phyloP scores from a whole-genome alignment of 2,888 invertebrate genomes.

The Mimumesa dahlbomi region DNA sequence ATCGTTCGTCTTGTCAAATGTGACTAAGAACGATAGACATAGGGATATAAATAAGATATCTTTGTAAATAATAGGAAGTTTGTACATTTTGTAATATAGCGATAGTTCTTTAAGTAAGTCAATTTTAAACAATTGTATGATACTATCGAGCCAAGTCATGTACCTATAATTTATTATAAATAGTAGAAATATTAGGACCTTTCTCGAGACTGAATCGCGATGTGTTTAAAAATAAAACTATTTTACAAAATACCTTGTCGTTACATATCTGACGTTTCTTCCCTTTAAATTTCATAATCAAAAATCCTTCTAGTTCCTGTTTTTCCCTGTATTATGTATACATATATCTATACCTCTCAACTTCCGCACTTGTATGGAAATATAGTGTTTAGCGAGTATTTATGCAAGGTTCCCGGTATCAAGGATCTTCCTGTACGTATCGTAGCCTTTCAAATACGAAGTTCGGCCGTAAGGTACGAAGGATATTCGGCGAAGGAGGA shows the following conservation, averaged over 20 bases:
- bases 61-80: slow-evolving; percentile 50
- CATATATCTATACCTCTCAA: neutral
- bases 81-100: slow-evolving; percentile 61
- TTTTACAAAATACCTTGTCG: slow-evolving; percentile 35
- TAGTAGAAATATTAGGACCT: slow-evolving; percentile 23
- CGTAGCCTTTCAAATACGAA: slow-evolving; percentile 14
- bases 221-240: slow-evolving; percentile 54
- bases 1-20: no score
- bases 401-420: neutral
- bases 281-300: neutral
- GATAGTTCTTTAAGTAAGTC: slow-evolving; percentile 10
- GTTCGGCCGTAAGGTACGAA: slow-evolving; percentile 26
- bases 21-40: no score
- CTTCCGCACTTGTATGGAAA: neutral
- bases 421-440: slow-evolving; percentile 5
- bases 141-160: slow-evolving; percentile 39
- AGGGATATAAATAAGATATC: neutral
- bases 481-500: slow-evolving; percentile 51
- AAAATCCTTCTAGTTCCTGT: neutral
- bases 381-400: neutral
- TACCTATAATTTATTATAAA: slow-evolving; percentile 59
- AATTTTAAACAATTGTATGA: slow-evolving; percentile 49
- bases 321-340: no score
- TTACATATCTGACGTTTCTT: neutral
- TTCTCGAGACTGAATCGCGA: slow-evolving; percentile 52